Conservation (phyloP, 2,888 invertebrate species). For the Tineola bisselliella region DNA sequence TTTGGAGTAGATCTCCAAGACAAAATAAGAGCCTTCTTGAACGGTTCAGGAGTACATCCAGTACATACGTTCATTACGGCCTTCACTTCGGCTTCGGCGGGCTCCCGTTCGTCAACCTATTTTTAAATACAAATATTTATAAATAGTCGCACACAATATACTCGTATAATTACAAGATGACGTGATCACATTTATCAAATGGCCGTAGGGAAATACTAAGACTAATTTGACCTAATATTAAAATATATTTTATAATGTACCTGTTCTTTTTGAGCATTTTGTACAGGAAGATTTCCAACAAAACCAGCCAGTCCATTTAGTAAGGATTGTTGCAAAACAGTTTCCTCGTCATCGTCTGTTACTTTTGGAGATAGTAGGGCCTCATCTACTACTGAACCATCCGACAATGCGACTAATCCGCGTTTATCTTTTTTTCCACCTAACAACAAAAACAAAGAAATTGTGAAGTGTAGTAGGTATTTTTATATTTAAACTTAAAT, state of each 20-base stretch:
- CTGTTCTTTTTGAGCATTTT: conserved; percentile 71
- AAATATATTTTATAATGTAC: conserved; percentile 31
- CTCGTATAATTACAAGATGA: neutral
- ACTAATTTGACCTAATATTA: neutral
- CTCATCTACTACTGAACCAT: conserved; percentile 76
- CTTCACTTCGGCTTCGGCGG: conserved; percentile 84
- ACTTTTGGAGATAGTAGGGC: conserved; percentile 55
- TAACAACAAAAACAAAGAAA: neutral
- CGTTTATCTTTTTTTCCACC: conserved; percentile 70
- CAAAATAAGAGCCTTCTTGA: conserved; percentile 80
- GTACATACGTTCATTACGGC: conserved; percentile 83
- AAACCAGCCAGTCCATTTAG: conserved; percentile 75
- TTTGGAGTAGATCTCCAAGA: conserved; percentile 80
- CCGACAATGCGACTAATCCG: conserved; percentile 71
- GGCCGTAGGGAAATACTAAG: neutral
- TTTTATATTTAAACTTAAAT: too few relatives aligned
- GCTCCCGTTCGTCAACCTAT: conserved; percentile 77
- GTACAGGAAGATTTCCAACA: conserved; percentile 70
- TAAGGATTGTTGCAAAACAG: conserved; percentile 63
- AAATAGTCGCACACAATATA: neutral
- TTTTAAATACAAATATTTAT: neutral
- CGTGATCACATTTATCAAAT: neutral
- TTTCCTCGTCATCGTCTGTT: conserved; percentile 30
- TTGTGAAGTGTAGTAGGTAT: too few relatives aligned
- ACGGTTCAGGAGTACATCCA: conserved; percentile 80